Conservation (phyloP, 2,888 invertebrate genomes). For the Chironomus riparius region DNA sequence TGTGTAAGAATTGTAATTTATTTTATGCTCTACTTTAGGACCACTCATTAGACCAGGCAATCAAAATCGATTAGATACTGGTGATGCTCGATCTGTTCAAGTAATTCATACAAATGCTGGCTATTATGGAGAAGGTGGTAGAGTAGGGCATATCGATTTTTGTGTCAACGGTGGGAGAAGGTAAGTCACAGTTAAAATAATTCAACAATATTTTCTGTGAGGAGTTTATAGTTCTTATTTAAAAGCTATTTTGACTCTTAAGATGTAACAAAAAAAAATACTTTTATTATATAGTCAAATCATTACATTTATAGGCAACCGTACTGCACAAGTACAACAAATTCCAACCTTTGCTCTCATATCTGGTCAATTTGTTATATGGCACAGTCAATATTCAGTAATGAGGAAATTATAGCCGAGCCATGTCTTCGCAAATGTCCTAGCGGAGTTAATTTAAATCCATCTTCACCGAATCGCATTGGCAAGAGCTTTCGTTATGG, state of each 20-base stretch:
- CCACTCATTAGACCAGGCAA: slow-evolving; percentile 58
- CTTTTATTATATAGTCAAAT: neutral
- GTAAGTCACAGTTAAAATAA: too few species aligned
- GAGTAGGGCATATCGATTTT: slow-evolving; percentile 68
- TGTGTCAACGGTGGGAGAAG: slow-evolving; percentile 65
- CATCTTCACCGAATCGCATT: slow-evolving; percentile 35
- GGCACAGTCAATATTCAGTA: slow-evolving; percentile 61
- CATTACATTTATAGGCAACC: slow-evolving; percentile 47
- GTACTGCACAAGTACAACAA: slow-evolving; percentile 60
- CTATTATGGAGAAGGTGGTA: slow-evolving; percentile 64
- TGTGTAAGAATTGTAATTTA: slow-evolving; percentile 1
- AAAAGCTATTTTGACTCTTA: too few species aligned
- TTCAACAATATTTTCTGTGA: too few species aligned
- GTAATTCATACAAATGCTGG: slow-evolving; percentile 67
- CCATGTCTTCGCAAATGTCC: slow-evolving; percentile 68
- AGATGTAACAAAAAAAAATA: too few species aligned
- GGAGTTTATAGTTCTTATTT: too few species aligned
- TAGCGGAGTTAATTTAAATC: slow-evolving; percentile 41
- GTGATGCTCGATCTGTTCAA: slow-evolving; percentile 68
- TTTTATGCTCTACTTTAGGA: neutral
- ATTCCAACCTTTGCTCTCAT: slow-evolving; percentile 68
- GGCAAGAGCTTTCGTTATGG: slow-evolving; percentile 37
- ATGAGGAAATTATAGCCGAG: slow-evolving; percentile 49
- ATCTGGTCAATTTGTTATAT: slow-evolving; percentile 72
- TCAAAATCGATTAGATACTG: slow-evolving; percentile 56